Base-by-base conservation (phyloP, 1,140 invertebrate species). In the Lanistes nyassanus region DNA sequence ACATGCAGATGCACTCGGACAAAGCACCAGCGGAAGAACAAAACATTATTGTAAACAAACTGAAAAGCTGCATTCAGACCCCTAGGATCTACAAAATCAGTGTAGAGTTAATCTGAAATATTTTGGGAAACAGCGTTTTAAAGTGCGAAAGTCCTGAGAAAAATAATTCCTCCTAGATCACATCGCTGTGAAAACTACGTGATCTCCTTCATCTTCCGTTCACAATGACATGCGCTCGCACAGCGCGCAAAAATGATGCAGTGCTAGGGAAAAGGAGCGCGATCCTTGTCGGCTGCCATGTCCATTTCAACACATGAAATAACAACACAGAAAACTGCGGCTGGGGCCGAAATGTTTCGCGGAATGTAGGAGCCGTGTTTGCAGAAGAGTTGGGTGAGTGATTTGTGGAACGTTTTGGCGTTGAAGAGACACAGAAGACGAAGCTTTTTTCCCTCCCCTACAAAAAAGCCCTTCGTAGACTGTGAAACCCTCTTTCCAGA, bases 251-350 rank as follows among this genome's bases (percentile, higher is more conserved):
- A 37, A 71, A 56, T 71, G 69, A 71, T 71, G 55, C 26, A 71
- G 69, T 71, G 69, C 4, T 31, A 69, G 55, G 42, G 53, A 58
- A 58, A 53, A 36, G 69, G 21, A 56, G 37, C 36, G n/a, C 1
- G 34, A 21, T 58, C 9, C 68, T 21, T 9, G 0, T 3, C 23
- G 2, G 36, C n/a, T 23, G 29, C 34, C 34, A 60, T 72, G 70
- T 42, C 70, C 34, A 42, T 72, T 72, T 72, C 70, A 72, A 60
- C 70, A 72, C 70, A 72, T 72, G 70, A 37, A 72, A 72, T 72
- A 62, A 72, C 70, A 72, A 72, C 55, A 71, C 42, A 71, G 51
- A n/a, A 71, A 23, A 36, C 11, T 26, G n/a, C 36, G 31, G n/a
- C n/a, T 26, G 39, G 23, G 39, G 71, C 39, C n/a, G 39, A 39